Percentiles rank a stretch among this genome's conserved stretches.
Evolutionary conservation across 1,140 invertebrate species (phyloP).

Genomic region (Drosophila littoralis): DNA sequence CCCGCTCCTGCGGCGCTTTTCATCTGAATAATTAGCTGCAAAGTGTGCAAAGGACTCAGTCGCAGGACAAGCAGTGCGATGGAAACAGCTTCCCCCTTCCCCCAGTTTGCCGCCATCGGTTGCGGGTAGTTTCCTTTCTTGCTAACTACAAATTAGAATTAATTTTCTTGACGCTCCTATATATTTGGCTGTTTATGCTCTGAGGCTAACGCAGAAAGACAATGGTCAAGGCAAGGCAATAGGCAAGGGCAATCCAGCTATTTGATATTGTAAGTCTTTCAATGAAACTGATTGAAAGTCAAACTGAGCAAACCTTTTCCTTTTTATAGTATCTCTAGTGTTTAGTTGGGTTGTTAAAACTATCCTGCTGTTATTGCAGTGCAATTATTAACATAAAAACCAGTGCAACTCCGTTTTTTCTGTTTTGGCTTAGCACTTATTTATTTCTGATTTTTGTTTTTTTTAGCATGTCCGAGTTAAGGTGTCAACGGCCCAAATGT

Average conservation of each 20-base stretch:
- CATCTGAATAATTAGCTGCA: slow-evolving; percentile 82
- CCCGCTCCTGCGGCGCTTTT: slow-evolving; percentile 42
- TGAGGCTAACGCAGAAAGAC: slow-evolving; percentile 32
- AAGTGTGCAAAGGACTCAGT: slow-evolving; percentile 69
- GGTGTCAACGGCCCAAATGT: no score
- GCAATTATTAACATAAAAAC: no score
- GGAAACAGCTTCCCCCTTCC: slow-evolving; percentile 8
- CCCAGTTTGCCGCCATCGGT: slow-evolving; percentile 32
- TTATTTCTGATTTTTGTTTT: no score
- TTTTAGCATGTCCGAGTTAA: no score
- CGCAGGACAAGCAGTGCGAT: slow-evolving; percentile 22
- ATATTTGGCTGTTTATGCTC: slow-evolving; percentile 39
- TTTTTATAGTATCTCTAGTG: no score
- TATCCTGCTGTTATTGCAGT: no score
- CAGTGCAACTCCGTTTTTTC: no score
- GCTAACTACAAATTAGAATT: slow-evolving; percentile 77
- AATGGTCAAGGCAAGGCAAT: neutral
- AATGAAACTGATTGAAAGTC: neutral
- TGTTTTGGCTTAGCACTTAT: no score
- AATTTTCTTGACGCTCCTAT: slow-evolving; percentile 64
- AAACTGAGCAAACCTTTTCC: no score
- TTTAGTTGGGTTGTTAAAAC: no score
- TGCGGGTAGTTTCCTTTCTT: slow-evolving; percentile 63
- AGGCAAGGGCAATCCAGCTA: neutral
- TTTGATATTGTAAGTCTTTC: neutral